Evolutionary conservation across 1,140 invertebrate species (phyloP).

Genomic region (Rhizoglyphus robini): DNA sequence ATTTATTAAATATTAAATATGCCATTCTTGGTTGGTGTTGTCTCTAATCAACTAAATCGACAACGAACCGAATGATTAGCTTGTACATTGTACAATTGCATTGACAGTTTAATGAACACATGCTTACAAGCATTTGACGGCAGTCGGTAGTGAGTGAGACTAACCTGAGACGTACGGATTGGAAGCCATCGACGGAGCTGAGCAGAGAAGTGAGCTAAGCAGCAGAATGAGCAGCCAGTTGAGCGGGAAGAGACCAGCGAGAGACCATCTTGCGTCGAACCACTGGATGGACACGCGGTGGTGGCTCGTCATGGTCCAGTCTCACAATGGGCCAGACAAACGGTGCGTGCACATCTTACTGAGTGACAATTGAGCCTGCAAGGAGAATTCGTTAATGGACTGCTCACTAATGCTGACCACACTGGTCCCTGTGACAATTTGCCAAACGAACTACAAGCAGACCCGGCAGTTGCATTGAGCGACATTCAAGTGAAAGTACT

Average conservation of each 20-base stretch:
- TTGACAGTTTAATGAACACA: no score
- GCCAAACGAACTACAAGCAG: no score
- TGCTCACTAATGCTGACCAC: no score
- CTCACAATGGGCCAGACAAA: background rate
- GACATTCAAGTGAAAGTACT: no score
- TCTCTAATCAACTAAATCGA: no score
- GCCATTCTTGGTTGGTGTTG: no score
- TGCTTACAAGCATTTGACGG: background rate
- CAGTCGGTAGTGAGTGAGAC: background rate
- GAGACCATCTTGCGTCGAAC: background rate
- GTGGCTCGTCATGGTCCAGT: background rate
- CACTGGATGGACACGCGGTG: background rate
- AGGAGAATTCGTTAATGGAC: no score
- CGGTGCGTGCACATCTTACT: background rate
- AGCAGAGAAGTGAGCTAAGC: background rate
- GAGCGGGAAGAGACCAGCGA: background rate
- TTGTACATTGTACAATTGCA: no score
- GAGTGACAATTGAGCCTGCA: background rate
- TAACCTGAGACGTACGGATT: background rate
- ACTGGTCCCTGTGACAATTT: no score
- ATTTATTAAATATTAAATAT: no score
- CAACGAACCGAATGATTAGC: no score
- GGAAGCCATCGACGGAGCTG: background rate
- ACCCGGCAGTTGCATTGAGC: no score
- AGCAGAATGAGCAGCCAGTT: background rate